Evolutionary conservation across 2,888 invertebrate genomes (phyloP).

Genomic region (Anoplius nigerrimus): DNA sequence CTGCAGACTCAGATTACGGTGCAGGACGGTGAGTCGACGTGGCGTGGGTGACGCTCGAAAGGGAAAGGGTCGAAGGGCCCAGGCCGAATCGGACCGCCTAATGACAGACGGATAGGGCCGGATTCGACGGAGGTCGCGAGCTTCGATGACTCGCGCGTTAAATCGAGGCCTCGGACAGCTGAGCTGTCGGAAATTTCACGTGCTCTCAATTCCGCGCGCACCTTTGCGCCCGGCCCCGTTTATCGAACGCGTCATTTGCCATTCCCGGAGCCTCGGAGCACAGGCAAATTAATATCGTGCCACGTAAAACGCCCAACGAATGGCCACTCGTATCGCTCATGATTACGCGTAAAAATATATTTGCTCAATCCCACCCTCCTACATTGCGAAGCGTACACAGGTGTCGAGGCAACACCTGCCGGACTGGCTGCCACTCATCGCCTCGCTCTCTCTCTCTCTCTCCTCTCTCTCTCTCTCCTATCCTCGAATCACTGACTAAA

Average conservation of each 20-base stretch:
- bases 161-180: neutral
- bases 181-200: neutral
- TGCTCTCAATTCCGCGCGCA: neutral
- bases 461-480: slow-evolving; percentile 13
- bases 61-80: neutral
- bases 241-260: neutral
- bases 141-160: too few species aligned
- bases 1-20: slow-evolving; percentile 7
- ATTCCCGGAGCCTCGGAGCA: neutral
- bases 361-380: slow-evolving; percentile 33
- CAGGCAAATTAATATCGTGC: slow-evolving; percentile 32
- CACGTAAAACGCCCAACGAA: slow-evolving; percentile 34
- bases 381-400: slow-evolving; percentile 29
- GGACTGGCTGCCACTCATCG: slow-evolving; percentile 9
- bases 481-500: slow-evolving; percentile 23
- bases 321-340: slow-evolving; percentile 20
- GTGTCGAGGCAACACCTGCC: slow-evolving; percentile 46
- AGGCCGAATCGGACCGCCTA: neutral
- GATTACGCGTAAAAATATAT: slow-evolving; percentile 36
- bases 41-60: neutral
- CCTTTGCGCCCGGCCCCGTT: neutral
- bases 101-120: neutral
- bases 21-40: too few species aligned
- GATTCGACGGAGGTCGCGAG: neutral
- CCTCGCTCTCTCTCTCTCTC: slow-evolving; percentile 18